Evolutionary conservation across 2,888 invertebrate species (phyloP).

Genomic region (Stenurella melanura): DNA sequence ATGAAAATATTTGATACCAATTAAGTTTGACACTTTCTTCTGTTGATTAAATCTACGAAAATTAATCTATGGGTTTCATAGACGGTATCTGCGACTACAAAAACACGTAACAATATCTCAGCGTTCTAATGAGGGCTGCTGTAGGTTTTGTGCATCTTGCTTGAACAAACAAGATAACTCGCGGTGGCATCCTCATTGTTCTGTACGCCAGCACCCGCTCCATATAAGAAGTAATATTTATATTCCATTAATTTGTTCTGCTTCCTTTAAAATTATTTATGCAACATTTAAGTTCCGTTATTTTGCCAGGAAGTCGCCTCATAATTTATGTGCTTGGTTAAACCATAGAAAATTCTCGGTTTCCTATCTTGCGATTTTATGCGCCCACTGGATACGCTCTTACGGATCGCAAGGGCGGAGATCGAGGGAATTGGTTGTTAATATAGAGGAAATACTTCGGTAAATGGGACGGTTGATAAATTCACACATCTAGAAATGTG

Average conservation of each 20-base stretch:
- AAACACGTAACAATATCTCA: not conserved
- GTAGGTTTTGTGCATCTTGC: conserved; percentile 29
- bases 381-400: conserved; percentile 54
- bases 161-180: conserved; percentile 43
- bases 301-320: conserved; percentile 65
- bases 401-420: conserved; percentile 8
- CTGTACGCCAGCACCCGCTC: conserved; percentile 3
- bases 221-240: conserved; percentile 52
- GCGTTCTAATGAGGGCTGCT: conserved; percentile 30
- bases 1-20: no score
- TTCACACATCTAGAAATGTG: no score
- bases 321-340: conserved; percentile 65
- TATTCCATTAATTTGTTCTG: conserved; percentile 59
- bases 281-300: conserved; percentile 69
- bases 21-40: not conserved
- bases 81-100: conserved; percentile 1
- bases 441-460: no score
- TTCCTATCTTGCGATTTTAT: conserved; percentile 64
- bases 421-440: conserved; percentile 2
- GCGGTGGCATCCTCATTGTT: conserved; percentile 31
- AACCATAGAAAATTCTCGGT: conserved; percentile 62
- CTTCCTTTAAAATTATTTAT: conserved; percentile 58
- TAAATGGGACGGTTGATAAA: no score
- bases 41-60: not conserved
- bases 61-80: not conserved